Conservation (phyloP, 1,140 invertebrate genomes). For the Ganaspis sp. region DNA sequence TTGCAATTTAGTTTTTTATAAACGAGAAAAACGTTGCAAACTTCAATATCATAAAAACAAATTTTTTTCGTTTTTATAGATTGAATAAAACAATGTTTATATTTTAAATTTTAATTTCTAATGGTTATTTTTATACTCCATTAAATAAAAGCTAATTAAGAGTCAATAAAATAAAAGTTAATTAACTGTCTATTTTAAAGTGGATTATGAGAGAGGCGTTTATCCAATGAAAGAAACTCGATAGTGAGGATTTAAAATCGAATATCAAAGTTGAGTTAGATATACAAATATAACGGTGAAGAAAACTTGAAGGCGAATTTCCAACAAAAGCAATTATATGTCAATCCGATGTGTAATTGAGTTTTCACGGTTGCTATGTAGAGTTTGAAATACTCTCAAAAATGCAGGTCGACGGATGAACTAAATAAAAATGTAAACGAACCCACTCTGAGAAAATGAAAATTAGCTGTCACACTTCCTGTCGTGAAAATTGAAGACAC, state of each 20-base stretch:
- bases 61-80: no score
- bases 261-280: not conserved
- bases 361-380: not conserved
- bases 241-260: not conserved
- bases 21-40: no score
- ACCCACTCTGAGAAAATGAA: not conserved
- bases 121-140: no score
- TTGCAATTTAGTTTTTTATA: no score
- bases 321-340: not conserved
- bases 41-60: no score
- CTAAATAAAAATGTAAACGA: not conserved
- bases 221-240: no score
- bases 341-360: not conserved
- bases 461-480: not conserved
- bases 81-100: no score
- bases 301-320: not conserved
- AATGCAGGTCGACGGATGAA: not conserved
- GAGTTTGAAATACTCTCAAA: not conserved
- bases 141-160: no score
- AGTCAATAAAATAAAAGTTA: no score
- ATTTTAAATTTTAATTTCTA: no score
- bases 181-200: no score
- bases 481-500: not conserved
- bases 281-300: not conserved
- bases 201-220: no score